Percentiles rank a stretch among this genome's conserved stretches.
Evolutionary conservation across 2,797 vertebrate genomes (phyloP).

Genomic region (Harpagifer antarcticus): DNA sequence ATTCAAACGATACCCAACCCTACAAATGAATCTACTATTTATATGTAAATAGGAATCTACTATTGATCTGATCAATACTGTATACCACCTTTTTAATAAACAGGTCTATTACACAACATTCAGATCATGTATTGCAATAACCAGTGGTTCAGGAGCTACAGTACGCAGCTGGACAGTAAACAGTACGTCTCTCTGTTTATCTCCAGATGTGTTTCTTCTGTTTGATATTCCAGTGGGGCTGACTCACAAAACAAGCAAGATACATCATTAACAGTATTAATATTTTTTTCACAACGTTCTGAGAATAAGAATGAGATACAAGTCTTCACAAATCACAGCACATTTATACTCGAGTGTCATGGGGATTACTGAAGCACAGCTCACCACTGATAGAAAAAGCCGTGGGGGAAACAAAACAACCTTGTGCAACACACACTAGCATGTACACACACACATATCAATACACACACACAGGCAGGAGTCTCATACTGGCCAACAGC

Average conservation of each 20-base stretch:
- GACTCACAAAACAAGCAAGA: not conserved
- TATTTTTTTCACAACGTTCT: slow-evolving; percentile 24
- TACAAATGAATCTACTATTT: not conserved
- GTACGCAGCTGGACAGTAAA: slow-evolving; percentile 2
- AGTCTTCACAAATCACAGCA: slow-evolving; percentile 36
- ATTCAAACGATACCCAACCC: too few species aligned
- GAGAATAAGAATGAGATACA: slow-evolving; percentile 2
- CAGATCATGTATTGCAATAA: not conserved
- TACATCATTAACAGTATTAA: slow-evolving; percentile 8
- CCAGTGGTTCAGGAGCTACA: slow-evolving; percentile 2
- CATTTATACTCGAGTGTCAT: slow-evolving; percentile 15
- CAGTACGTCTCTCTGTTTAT: not conserved
- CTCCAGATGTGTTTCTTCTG: not conserved
- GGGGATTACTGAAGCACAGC: slow-evolving; percentile 24
- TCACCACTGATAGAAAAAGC: slow-evolving; percentile 26
- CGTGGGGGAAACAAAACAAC: slow-evolving; percentile 24
- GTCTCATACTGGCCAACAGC: too few species aligned
- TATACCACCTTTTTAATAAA: not conserved
- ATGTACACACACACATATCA: not conserved
- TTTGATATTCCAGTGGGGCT: slow-evolving; percentile 31
- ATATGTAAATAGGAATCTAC: not conserved
- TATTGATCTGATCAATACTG: not conserved
- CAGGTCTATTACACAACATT: slow-evolving; percentile 5
- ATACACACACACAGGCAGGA: too few species aligned
- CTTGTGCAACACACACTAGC: not conserved